These are phyloP conservation scores for Spizella passerina DNA, from an alignment of 2,797 vertebrate genomes.

Conservation along the genomic window DNA sequence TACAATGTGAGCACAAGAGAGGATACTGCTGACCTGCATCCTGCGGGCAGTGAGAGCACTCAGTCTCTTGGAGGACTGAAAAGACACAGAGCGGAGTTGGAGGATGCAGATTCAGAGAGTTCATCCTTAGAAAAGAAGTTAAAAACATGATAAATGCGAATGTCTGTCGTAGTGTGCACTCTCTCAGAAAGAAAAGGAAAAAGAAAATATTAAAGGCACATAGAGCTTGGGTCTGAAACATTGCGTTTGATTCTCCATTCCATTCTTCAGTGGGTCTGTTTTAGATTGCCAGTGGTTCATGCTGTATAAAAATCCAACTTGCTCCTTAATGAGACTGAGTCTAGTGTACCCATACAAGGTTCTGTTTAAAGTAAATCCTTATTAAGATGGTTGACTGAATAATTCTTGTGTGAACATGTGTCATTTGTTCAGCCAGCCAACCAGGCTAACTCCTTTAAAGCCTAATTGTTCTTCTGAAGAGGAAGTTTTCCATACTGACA, in stretches of 20 bases:
- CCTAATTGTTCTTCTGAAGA: constrained; percentile 33
- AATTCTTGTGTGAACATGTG: constrained; percentile 64
- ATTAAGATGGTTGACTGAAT: constrained; percentile 69
- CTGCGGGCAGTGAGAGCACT: constrained; percentile 59
- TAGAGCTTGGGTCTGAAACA: constrained; percentile 75
- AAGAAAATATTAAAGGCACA: constrained; percentile 78
- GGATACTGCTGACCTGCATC: constrained; percentile 63
- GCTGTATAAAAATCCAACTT: constrained; percentile 72
- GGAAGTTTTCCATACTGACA: constrained; percentile 32
- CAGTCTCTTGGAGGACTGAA: constrained; percentile 76
- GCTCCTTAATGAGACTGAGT: constrained; percentile 71
- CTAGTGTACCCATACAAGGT: constrained; percentile 70
- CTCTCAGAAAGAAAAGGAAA: constrained; percentile 36
- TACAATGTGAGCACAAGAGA: constrained; percentile 68
- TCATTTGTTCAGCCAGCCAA: constrained; percentile 64
- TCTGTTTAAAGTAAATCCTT: constrained; percentile 73
- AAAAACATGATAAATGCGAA: constrained; percentile 86
- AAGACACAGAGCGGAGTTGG: constrained; percentile 80
- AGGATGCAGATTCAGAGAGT: constrained; percentile 83
- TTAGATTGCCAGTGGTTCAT: constrained; percentile 74
- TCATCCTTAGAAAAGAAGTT: constrained; percentile 92
- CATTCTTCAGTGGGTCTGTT: constrained; percentile 71
- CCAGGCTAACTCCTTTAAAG: constrained; percentile 40
- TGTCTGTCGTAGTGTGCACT: constrained; percentile 50
- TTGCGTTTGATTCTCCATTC: constrained; percentile 76